Evolutionary conservation across 2,113 vertebrate species (phyloP).

Genomic region (Amphiprion percula): DNA sequence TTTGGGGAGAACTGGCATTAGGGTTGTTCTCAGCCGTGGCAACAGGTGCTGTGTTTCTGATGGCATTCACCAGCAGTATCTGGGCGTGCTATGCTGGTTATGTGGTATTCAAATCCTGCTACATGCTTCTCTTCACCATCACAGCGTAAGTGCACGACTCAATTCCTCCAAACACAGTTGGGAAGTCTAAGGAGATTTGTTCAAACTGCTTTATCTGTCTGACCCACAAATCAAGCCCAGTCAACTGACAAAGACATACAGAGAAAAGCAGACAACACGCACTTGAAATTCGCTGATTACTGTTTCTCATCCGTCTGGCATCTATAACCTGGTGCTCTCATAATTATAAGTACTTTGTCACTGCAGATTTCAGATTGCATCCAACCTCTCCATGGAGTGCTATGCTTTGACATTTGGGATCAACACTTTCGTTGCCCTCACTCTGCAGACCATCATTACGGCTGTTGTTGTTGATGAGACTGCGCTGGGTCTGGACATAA

Average conservation of each 20-base stretch:
- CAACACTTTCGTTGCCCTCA: conserved; percentile 81
- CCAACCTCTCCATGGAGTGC: conserved; percentile 81
- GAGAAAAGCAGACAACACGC: background rate
- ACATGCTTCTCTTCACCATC: conserved; percentile 84
- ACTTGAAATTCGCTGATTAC: too few relatives aligned
- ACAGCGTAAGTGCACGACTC: conserved; percentile 64
- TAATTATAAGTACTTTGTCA: background rate
- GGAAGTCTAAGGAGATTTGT: too few relatives aligned
- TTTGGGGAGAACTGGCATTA: conserved; percentile 83
- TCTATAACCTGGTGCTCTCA: background rate
- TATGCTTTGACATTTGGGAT: conserved; percentile 84
- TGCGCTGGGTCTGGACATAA: conserved; percentile 79
- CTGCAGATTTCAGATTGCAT: conserved; percentile 83
- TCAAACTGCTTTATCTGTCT: background rate
- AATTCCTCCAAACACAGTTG: background rate
- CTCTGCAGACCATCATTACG: conserved; percentile 81
- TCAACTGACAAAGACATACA: background rate
- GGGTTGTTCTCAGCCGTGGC: conserved; percentile 80
- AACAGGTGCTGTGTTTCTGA: conserved; percentile 77
- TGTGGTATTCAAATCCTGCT: conserved; percentile 81
- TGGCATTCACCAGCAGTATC: conserved; percentile 74
- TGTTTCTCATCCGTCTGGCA: too few relatives aligned
- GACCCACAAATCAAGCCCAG: background rate
- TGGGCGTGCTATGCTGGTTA: conserved; percentile 80
- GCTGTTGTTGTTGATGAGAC: conserved; percentile 75